Evolutionary conservation across 2,113 vertebrate species (phyloP), one percentile per base, ranked within the genome.

Genomic region (Sakesphorus luctuosus): DNA sequence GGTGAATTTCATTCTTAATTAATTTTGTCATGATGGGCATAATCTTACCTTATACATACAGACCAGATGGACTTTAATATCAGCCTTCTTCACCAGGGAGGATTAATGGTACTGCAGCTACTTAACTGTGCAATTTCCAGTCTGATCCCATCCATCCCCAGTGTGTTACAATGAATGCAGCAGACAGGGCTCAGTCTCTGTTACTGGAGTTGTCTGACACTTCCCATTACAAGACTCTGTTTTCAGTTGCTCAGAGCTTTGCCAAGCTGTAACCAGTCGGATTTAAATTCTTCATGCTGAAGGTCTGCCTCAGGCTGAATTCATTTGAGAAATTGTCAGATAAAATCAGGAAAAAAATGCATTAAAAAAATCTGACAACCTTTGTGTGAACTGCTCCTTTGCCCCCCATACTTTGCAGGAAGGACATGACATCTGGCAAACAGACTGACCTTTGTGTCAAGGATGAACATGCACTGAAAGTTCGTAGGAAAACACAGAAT

Each of bases 141-240:
- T 94, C 90, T 90, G 87, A 85, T 90, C 28, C 67, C 90, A 96
- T 95, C 81, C 84, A 90, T 96, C 92, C 88, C 6, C 77, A 44
- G 83, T 3, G 68, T 29, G 26, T 84, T 56, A 25, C 76, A 61
- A 11, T 33, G 68, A 44, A 16, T 3, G 6, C 75, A 93, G 50
- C 78, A 85, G 87, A 73, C 13, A 0, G 67, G 63, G 33, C 91
- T 82, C 69, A 47, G 25, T 47, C 71, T 74, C 94, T 28, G 15
- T 77, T 96, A 92, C 18, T 93, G 78, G 90, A 80, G 80, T 90
- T 91, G 80, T 78, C 95, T 96, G 96, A 96, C 93, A 96, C 90
- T 97, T 95, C 93, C 93, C 85, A 96, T 96, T 96, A 95, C 90
- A 91, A 93, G 75, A 44, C 56, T 71, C 93, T 95, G 92, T 92